Conservation (phyloP, 2,797 vertebrate genomes). For the Syncerus caffer region DNA sequence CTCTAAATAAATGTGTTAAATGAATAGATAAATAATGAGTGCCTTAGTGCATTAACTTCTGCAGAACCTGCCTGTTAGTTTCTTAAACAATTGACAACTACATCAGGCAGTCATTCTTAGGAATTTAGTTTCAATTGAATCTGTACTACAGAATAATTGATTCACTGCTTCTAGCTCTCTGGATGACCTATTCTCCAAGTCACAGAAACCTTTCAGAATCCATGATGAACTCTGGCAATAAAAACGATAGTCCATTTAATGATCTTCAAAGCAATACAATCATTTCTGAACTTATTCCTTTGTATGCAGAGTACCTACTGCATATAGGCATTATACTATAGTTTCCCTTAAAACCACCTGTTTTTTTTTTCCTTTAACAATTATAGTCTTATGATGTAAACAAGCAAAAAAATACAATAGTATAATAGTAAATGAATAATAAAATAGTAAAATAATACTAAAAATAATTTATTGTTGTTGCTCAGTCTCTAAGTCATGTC, state of each 20-base stretch:
- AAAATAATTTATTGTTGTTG: not conserved
- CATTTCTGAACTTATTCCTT: not conserved
- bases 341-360: not conserved
- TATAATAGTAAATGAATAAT: not conserved
- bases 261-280: not conserved
- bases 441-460: not conserved
- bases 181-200: not conserved
- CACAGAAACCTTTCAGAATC: not conserved
- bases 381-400: not conserved
- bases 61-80: not conserved
- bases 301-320: not conserved
- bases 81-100: not conserved
- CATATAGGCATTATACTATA: not conserved
- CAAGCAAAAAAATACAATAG: not conserved
- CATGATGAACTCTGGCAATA: not conserved
- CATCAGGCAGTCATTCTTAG: not conserved
- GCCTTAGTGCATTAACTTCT: not conserved
- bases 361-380: not conserved
- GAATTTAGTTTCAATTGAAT: not conserved
- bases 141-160: not conserved
- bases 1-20: not conserved
- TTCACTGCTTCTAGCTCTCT: not conserved
- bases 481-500: not conserved
- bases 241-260: not conserved
- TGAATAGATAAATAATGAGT: not conserved